Conservation (phyloP, 2,113 vertebrate genomes). For the Lepisosteus oculatus region DNA sequence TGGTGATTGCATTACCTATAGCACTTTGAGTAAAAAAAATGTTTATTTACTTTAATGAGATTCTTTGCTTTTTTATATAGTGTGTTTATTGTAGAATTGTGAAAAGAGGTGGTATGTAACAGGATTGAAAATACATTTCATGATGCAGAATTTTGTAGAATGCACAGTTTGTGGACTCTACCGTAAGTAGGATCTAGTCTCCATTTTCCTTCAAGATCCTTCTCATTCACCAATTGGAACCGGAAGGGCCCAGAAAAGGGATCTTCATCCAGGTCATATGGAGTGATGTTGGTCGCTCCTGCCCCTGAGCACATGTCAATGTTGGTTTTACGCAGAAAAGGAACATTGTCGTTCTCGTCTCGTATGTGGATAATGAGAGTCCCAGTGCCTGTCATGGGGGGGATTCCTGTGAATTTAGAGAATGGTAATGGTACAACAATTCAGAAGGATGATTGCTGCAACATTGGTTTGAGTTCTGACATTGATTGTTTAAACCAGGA, state of each 20-base stretch:
- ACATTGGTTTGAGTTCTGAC: no score
- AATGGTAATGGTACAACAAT: no score
- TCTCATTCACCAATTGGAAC: conserved; percentile 40
- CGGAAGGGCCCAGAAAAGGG: conserved; percentile 49
- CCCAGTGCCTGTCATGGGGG: conserved; percentile 46
- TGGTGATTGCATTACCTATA: no score
- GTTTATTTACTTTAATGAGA: no score
- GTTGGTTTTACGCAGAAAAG: neutral
- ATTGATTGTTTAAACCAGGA: no score
- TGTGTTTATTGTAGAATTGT: no score
- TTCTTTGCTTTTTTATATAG: no score
- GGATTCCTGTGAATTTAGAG: conserved; percentile 35
- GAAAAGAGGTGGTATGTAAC: no score
- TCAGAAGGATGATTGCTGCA: no score
- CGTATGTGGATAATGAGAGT: conserved; percentile 30
- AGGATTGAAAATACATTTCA: no score
- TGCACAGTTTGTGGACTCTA: conserved; percentile 17
- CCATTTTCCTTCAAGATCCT: conserved; percentile 47
- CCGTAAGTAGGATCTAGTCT: conserved; percentile 43
- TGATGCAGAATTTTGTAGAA: neutral
- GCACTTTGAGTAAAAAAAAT: no score
- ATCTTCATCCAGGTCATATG: conserved; percentile 31
- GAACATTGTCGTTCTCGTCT: conserved; percentile 45
- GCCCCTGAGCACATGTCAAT: conserved; percentile 41
- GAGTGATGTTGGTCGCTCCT: conserved; percentile 23